Base-by-base conservation (phyloP, 2,888 invertebrate genomes). In the Meghimatium bilineatum region DNA sequence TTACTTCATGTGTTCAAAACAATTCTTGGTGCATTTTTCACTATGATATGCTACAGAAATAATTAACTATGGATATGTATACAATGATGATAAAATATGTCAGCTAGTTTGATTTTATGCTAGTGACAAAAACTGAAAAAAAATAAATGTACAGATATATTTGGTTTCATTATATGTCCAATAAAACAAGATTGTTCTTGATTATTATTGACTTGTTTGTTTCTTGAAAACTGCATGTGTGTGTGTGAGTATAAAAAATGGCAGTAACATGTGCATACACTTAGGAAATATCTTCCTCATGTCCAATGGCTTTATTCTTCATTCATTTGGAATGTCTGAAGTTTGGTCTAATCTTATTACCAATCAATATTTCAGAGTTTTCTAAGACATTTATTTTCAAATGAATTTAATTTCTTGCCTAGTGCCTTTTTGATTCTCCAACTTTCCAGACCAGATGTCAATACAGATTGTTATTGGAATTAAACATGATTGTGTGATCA, bases 111-210 rank as follows among this genome's bases (percentile, higher is more conserved):
- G n/a, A 74, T 74, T 52, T 32, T 52, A 72, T 72, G 20, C 14
- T 6, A 20, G 29, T 74, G 74, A 5, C 74, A 52, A 52, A 74
- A 74, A 74, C 26, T n/a, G n/a, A 52, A 52, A 74, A 74, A 74
- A 74, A 72, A 29, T 20, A 29, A 29, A 20, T 74, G 74, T 74
- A 74, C 74, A 74, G 74, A 74, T 74, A 32, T 74, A 52, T 49
- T 44, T 44, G 5, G 17, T 23, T 49, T n/a, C n/a, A 36, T 49
- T 44, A 72, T 71, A 38, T 72, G 49, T 72, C 12, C 8, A 44
- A 49, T n/a, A 29, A 44, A 72, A 72, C n/a, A 17, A 38, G 20
- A 26, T 36, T 69, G 36, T 36, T 5, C 8, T 69, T 69, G 69
- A 56, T 14, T 23, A 12, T 20, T 34, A 67, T 67, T 67, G 34